A percentile compares a stretch with the other conserved stretches of the same genome.
Evolutionary conservation across 2,888 invertebrate species (phyloP).

Genomic region (Sepiola atlantica): DNA sequence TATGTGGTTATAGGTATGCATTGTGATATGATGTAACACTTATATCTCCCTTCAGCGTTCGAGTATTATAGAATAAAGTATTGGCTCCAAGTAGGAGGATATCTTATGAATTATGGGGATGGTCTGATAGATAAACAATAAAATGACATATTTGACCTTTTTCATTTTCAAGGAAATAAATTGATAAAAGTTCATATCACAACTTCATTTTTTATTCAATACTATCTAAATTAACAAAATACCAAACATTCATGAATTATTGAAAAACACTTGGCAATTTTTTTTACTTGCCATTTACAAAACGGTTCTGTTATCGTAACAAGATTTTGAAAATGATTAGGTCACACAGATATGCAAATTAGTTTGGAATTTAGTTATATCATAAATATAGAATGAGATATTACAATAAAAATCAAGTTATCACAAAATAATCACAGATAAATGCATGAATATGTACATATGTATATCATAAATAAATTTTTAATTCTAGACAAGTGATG

Average conservation of each 20-base stretch:
- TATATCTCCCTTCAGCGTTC: neutral
- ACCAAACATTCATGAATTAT: neutral
- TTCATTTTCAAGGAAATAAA: neutral
- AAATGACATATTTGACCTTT: neutral
- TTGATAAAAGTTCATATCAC: neutral
- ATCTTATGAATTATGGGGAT: neutral
- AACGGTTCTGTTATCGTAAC: neutral
- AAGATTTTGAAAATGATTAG: neutral
- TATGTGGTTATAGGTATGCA: neutral
- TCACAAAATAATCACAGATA: neutral
- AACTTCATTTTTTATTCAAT: constrained; percentile 8
- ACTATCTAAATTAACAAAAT: neutral
- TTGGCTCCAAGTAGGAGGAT: neutral
- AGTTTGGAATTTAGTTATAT: neutral
- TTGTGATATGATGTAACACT: neutral
- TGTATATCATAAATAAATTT: neutral
- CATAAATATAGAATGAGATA: neutral
- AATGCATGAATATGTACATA: neutral
- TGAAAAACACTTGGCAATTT: neutral
- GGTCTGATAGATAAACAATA: neutral
- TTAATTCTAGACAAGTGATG: neutral
- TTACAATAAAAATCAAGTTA: neutral
- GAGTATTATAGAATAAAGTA: neutral
- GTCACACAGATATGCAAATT: neutral
- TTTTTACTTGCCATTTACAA: neutral